Percentiles rank a stretch among this genome's conserved stretches.
Conservation (phyloP, 2,888 invertebrate genomes). For the Drosophila koepferae region DNA sequence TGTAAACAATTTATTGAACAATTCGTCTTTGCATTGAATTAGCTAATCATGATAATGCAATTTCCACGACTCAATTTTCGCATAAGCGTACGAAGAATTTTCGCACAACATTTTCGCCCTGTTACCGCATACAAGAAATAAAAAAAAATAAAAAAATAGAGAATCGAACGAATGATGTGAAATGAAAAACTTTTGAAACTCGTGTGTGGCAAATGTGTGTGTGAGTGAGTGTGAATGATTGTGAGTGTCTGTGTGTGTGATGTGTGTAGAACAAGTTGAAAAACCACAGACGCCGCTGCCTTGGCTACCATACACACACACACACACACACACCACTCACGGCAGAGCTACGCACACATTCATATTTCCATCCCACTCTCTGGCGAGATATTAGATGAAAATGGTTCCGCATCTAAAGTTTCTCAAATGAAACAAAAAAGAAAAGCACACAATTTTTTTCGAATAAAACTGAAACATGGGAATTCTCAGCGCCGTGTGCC, state of each 20-base stretch:
- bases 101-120: conserved; percentile 56
- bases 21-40: conserved; percentile 39
- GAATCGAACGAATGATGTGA: conserved; percentile 36
- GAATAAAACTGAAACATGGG: conserved; percentile 35
- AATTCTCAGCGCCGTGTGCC: conserved; percentile 65
- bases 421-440: conserved; percentile 62
- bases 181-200: conserved; percentile 50
- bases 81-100: conserved; percentile 45
- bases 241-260: conserved; percentile 18
- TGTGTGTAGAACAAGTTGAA: conserved; percentile 47
- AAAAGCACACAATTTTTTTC: conserved; percentile 4
- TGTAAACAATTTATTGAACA: conserved; percentile 48
- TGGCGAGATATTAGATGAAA: conserved; percentile 71
- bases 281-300: conserved; percentile 61
- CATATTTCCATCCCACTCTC: conserved; percentile 80
- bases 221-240: conserved; percentile 10
- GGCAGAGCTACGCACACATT: conserved; percentile 35
- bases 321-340: conserved; percentile 1
- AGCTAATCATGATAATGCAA: conserved; percentile 58
- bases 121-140: conserved; percentile 52
- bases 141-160: conserved; percentile 8
- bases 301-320: conserved; percentile 39
- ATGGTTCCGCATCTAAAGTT: conserved; percentile 75
- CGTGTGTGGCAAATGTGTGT: conserved; percentile 16
- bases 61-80: conserved; percentile 16